Evolutionary conservation across 2,797 vertebrate genomes (phyloP), one percentile per base, ranked within the genome.

Genomic region (Pelodytes ibericus): DNA sequence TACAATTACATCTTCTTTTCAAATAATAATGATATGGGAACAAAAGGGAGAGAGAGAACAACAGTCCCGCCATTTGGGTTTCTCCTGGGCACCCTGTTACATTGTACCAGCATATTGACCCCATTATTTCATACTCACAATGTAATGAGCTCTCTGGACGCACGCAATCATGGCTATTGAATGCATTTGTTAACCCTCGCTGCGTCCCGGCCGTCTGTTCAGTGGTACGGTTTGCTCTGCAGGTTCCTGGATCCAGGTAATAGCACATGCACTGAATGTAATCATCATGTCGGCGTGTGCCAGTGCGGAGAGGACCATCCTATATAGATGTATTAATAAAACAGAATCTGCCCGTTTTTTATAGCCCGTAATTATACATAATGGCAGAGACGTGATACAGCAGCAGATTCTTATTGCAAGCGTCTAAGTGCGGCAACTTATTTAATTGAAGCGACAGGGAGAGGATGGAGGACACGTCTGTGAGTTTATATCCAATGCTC

Each of bases 301-400:
- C 56, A 31, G 74, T 62, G 47, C 56, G 16, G 27, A 10, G 64
- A 30, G 22, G 27, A 56, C n/a, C 24, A 53, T 78, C 68, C 67
- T 72, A 72, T 61, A 78, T 60, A 49, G 76, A 67, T 53, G 70
- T 41, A 78, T 68, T 72, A 72, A 78, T 78, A 78, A 72, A 78
- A 61, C 41, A 72, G 70, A 72, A 53, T 56, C 76, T 67, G 62
- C 75, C 69, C 41, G 44, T 33, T 78, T n/a, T n/a, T 72, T 78
- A 78, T 67, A 49, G 57, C 76, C 25, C 41, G 76, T 68, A 53
- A 60, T 72, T 78, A 72, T 68, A 78, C 62, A 44, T 72, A 72
- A 72, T 72, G 76, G 76, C 44, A 18, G 62, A 71, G 62, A 78
- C 57, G 76, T 78, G 70, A 51, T 25, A 22, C 57, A 31, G 47